Evolutionary conservation across 2,797 vertebrate species (phyloP), one percentile per base, ranked within the genome.

Genomic region (Neosalanx taihuensis): DNA sequence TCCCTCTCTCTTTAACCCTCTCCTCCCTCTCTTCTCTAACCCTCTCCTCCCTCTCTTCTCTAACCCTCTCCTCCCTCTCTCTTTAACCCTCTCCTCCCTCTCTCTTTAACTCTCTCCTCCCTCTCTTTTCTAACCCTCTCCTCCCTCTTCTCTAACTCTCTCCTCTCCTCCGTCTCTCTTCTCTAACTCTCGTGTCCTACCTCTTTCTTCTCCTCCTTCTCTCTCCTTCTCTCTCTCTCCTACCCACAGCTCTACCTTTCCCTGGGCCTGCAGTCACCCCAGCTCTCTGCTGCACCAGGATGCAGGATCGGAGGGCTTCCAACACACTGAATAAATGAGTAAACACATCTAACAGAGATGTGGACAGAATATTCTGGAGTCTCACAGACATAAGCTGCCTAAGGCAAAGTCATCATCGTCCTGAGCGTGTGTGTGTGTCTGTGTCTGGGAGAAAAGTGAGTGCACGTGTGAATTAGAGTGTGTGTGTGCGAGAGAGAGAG

Each of bases 371-470:
- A 63, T 35, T 74, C 3, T 51, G 70, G 29, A 76, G 76, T 61
- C 71, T 62, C 78, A 58, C 76, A 76, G 64, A 78, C 72, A 58
- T 76, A 79, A 75, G 64, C 6, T 46, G 70, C 80, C 76, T 76
- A 33, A 76, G 78, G 76, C 80, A 80, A 79, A 81, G 78, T 81
- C 76, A 82, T 82, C 74, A 75, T 66, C 75, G 66, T 65, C n/a
- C 72, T 63, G 23, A 26, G 75, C 78, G 58, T 56, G 67, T 73
- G 72, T 59, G 65, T 70, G 73, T 70, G 64, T 18, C 70, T 69
- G 23, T 26, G 64, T 18, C 70, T 69, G 23, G 1, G 35, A 51
- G 17, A 51, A 3, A 51, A 51, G 68, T 66, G 65, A 65, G 66
- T 57, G 51, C 20, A 18, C 56, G 29, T 56, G 29, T 56, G 29